Percentiles rank a stretch among this genome's conserved stretches.
Evolutionary conservation across 2,113 vertebrate genomes (phyloP).

Genomic region (Amblyornis subalaris): DNA sequence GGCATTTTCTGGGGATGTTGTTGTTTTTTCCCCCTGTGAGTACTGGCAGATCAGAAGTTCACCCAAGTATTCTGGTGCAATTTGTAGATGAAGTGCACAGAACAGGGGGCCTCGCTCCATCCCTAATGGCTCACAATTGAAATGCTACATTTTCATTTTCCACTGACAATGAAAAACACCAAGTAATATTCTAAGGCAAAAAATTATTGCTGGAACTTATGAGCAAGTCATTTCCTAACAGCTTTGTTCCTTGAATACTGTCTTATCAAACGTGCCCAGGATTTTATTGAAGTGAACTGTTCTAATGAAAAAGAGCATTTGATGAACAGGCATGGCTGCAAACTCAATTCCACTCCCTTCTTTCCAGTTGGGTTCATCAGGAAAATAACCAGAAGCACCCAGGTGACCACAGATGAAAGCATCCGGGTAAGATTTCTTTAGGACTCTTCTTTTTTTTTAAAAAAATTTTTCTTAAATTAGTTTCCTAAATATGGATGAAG

Average conservation of each 20-base stretch:
- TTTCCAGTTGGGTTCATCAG: conserved; percentile 11
- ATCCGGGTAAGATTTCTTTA: neutral
- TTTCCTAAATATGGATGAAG: conserved; percentile 28
- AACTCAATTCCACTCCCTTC: conserved; percentile 3
- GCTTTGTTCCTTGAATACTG: conserved; percentile 63
- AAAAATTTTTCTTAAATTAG: neutral
- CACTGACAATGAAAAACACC: conserved; percentile 70
- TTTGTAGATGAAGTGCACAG: conserved; percentile 71
- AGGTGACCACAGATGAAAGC: conserved; percentile 30
- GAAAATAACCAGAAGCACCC: conserved; percentile 32
- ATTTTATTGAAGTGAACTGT: conserved; percentile 64
- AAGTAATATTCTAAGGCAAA: conserved; percentile 67
- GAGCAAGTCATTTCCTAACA: conserved; percentile 68
- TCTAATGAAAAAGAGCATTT: conserved; percentile 64
- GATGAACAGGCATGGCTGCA: conserved; percentile 36
- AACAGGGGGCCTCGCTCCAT: conserved; percentile 34
- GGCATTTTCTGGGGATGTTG: conserved; percentile 63
- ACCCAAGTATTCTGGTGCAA: conserved; percentile 68
- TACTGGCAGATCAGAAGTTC: conserved; percentile 68
- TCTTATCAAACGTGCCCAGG: conserved; percentile 67
- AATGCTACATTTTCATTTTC: conserved; percentile 75
- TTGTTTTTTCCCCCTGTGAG: neutral
- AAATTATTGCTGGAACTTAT: conserved; percentile 68
- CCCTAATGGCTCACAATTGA: conserved; percentile 67
- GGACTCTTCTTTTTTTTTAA: neutral